Percentiles rank a stretch among this genome's conserved stretches.
These are phyloP conservation scores for Eospalax fontanierii DNA, from an alignment of 2,797 vertebrate species.

Conservation along the genomic window DNA sequence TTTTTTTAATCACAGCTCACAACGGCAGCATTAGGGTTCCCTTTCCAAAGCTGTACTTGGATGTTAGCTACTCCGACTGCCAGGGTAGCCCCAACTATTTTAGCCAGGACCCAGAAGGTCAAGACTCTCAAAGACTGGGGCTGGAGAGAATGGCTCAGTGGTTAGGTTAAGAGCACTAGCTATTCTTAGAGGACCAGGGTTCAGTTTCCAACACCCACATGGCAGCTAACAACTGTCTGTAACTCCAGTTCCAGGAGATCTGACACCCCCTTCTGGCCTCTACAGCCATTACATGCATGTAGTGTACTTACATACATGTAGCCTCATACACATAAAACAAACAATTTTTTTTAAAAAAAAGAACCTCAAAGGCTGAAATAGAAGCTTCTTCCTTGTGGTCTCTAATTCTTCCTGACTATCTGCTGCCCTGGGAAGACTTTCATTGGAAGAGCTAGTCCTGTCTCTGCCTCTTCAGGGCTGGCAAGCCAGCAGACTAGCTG, in stretches of 20 bases:
- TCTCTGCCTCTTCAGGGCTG: constrained; percentile 59
- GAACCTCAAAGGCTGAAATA: neutral
- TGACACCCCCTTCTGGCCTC: too few species aligned
- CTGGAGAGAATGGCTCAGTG: too few species aligned
- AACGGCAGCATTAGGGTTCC: neutral
- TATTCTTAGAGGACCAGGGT: too few species aligned
- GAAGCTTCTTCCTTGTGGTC: neutral
- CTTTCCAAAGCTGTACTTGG: neutral
- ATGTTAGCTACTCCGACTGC: neutral
- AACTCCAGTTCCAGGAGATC: too few species aligned
- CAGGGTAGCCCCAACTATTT: neutral
- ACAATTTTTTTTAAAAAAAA: too few species aligned
- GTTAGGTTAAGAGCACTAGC: too few species aligned
- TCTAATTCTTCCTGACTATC: constrained; percentile 78
- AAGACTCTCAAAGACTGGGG: neutral
- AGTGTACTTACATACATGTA: too few species aligned
- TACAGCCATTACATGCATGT: too few species aligned
- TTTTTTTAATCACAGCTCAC: neutral
- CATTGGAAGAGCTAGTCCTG: constrained; percentile 50
- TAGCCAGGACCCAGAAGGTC: neutral
- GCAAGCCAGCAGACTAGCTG: constrained; percentile 72
- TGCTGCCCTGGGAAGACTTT: neutral
- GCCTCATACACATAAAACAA: too few species aligned
- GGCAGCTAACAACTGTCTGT: too few species aligned
- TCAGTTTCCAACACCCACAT: too few species aligned